Conservation (phyloP, 2,113 vertebrate species). For the Cyprinodon brontotheroides region DNA sequence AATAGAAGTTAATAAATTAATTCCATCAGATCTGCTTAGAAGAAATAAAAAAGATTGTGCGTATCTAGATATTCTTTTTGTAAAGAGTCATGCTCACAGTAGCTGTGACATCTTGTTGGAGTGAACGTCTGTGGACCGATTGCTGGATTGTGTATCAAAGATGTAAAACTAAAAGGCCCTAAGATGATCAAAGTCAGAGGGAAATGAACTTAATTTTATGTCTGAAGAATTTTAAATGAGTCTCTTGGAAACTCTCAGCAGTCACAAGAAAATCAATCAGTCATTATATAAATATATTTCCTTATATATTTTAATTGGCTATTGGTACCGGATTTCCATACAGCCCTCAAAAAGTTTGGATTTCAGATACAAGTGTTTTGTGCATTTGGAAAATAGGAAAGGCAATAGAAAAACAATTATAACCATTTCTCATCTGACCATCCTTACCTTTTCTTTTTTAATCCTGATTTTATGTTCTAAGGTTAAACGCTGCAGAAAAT, state of each 20-base stretch:
- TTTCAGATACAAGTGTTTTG: too few relatives aligned
- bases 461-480: too few relatives aligned
- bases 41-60: not conserved
- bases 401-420: not conserved
- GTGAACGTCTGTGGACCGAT: not conserved
- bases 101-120: not conserved
- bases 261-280: not conserved
- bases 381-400: not conserved
- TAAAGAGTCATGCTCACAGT: not conserved
- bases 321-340: too few relatives aligned
- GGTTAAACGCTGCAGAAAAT: too few relatives aligned
- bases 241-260: constrained; percentile 1
- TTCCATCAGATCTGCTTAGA: not conserved
- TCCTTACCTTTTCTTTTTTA: too few relatives aligned
- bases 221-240: not conserved
- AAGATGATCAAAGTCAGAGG: constrained; percentile 15
- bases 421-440: too few relatives aligned
- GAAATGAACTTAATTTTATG: not conserved
- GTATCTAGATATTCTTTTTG: not conserved
- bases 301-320: too few relatives aligned
- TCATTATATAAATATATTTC: too few relatives aligned
- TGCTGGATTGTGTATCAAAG: not conserved
- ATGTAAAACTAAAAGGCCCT: not conserved
- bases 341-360: too few relatives aligned
- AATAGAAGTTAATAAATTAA: not conserved